Evolutionary conservation across 2,888 invertebrate genomes (phyloP).

Genomic region (Bursaphelenchus okinawaensis): DNA sequence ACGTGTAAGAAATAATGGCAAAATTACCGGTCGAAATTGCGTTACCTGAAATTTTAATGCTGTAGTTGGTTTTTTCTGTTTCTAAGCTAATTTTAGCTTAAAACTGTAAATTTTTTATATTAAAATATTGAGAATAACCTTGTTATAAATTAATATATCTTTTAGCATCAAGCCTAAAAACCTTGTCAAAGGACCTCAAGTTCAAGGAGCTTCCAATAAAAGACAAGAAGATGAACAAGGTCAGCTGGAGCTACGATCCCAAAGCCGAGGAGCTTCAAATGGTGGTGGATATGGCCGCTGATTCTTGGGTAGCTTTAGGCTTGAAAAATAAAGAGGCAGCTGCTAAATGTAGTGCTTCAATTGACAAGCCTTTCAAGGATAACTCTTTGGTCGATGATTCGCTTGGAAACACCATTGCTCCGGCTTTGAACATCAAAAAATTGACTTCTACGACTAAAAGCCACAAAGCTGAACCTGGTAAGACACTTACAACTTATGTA

Average conservation of each 20-base stretch:
- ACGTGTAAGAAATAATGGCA: too few species aligned
- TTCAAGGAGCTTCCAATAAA: neutral
- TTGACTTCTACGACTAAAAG: conserved; percentile 9
- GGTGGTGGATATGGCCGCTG: conserved; percentile 14
- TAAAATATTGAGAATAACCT: too few species aligned
- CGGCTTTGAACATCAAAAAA: conserved; percentile 7
- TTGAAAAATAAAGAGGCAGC: conserved; percentile 8
- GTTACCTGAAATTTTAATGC: too few species aligned
- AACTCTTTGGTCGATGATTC: conserved; percentile 11
- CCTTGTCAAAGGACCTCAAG: neutral
- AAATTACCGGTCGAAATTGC: too few species aligned
- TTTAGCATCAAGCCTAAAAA: neutral
- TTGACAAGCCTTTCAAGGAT: neutral
- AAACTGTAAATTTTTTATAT: neutral
- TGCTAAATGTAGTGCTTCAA: conserved; percentile 1
- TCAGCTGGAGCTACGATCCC: conserved; percentile 8
- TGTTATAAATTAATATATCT: conserved; percentile 10
- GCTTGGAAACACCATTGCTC: neutral
- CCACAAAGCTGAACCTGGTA: neutral
- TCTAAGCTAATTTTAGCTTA: too few species aligned
- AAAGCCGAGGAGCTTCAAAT: conserved; percentile 16
- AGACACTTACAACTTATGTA: too few species aligned
- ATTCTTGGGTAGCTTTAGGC: conserved; percentile 18
- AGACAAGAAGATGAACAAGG: neutral
- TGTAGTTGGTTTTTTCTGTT: too few species aligned